Evolutionary conservation across 2,797 vertebrate species (phyloP), one percentile per base, ranked within the genome.

Genomic region (Petrocephalus schoutedeni): DNA sequence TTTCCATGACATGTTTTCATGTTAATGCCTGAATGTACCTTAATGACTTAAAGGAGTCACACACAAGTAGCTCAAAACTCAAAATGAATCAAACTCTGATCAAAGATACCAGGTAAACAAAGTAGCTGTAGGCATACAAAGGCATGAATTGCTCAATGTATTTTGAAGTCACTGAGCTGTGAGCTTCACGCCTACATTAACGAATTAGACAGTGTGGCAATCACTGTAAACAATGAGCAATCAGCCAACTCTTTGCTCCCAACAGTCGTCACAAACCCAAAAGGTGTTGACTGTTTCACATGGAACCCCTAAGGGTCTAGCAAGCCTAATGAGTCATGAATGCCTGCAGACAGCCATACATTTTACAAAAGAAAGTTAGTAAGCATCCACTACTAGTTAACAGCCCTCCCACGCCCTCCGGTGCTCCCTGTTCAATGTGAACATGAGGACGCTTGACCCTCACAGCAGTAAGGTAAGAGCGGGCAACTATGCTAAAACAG

Each of bases 311-410:
- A 10, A 19, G 61, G 51, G 87, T 51, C 28, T 41, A 10, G 80
- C 49, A 87, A 28, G 58, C 53, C 61, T 87, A 56, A 86, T 89
- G 87, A 88, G 16, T 89, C 57, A 88, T 84, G 64, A 74, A 80
- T 1, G 74, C 87, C 32, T 54, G 59, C 16, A 32, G n/a, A 85
- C 82, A n/a, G 14, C 14, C 21, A 19, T 23, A n/a, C 36, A 83
- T 71, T 64, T 57, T 49, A 4, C 19, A 45, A 56, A 56, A 53
- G 10, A 84, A n/a, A 28, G n/a, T 28, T 28, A 12, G 2, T 80
- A 41, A 53, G 7, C 21, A 59, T 41, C 16, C 19, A 36, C 32
- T 82, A 9, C 53, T 82, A 21, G 32, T 7, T 16, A 80, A 58
- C 71, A 19, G 28, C 23, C 56, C 54, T 86, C 14, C 7, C 53